phyloP scores from a whole-genome alignment of 2,113 vertebrate species.

The Grallaria varia region DNA sequence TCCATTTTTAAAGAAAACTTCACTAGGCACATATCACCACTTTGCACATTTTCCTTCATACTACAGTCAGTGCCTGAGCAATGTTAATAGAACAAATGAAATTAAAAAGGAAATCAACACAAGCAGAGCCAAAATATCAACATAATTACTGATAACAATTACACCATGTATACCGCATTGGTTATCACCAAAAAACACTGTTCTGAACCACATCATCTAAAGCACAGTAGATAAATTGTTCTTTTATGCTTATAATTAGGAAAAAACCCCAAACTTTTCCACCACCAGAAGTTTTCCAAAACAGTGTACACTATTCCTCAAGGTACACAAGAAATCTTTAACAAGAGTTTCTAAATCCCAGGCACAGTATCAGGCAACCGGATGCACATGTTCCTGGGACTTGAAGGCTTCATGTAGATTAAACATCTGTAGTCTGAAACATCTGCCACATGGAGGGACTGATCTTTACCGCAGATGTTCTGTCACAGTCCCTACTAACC shows the following conservation, averaged over 20 bases:
- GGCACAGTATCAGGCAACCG: neutral
- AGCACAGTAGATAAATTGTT: neutral
- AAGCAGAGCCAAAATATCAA: neutral
- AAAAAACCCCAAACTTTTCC: neutral
- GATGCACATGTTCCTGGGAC: neutral
- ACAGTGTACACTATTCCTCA: neutral
- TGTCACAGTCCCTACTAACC: neutral
- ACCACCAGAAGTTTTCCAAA: neutral
- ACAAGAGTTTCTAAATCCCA: neutral
- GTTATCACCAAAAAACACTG: neutral
- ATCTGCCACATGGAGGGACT: neutral
- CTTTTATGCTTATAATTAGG: neutral
- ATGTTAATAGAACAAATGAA: neutral
- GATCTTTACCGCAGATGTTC: neutral
- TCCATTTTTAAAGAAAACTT: neutral
- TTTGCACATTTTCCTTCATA: neutral
- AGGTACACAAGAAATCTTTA: neutral
- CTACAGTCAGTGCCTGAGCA: neutral
- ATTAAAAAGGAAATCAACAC: neutral
- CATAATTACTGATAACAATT: neutral
- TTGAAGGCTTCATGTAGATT: neutral
- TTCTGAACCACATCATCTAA: neutral
- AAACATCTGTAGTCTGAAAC: neutral
- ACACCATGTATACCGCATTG: neutral
- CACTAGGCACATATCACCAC: neutral